A percentile compares a stretch with the other conserved stretches of the same genome.
These are phyloP conservation scores for Acleris literana DNA, from an alignment of 2,888 invertebrate species.

Conservation along the genomic window DNA sequence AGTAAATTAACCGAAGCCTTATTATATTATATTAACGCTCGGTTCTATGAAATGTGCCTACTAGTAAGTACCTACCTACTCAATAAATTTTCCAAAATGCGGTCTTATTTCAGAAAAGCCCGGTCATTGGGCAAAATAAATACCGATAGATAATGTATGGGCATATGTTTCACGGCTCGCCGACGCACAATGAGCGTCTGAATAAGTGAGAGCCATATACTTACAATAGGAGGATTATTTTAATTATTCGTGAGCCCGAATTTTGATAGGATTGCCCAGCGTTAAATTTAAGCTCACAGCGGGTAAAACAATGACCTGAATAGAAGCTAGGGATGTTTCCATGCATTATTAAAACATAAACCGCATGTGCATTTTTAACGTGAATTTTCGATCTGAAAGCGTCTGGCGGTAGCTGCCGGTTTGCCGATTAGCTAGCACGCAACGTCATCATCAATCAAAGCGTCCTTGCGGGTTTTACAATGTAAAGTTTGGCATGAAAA, in stretches of 20 bases:
- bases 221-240: constrained; percentile 20
- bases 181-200: constrained; percentile 20
- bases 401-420: not conserved
- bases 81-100: constrained; percentile 12
- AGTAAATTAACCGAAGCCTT: constrained; percentile 23
- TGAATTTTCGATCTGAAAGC: not conserved
- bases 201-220: constrained; percentile 20
- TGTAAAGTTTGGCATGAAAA: not conserved
- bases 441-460: constrained; percentile 23
- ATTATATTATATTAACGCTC: constrained; percentile 15
- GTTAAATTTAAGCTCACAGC: constrained; percentile 9
- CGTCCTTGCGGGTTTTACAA: constrained; percentile 10
- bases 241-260: constrained; percentile 13
- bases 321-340: not conserved
- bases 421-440: constrained; percentile 12
- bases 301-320: not conserved
- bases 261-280: constrained; percentile 10
- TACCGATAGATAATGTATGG: constrained; percentile 27
- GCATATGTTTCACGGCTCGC: constrained; percentile 30
- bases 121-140: constrained; percentile 25
- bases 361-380: not conserved
- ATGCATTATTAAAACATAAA: not conserved
- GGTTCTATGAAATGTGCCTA: constrained; percentile 1
- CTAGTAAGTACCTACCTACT: not conserved
- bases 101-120: constrained; percentile 10